Percentiles rank a stretch among this genome's conserved stretches.
Conservation (phyloP, 1,140 invertebrate species). For the Andricus grossulariae region DNA sequence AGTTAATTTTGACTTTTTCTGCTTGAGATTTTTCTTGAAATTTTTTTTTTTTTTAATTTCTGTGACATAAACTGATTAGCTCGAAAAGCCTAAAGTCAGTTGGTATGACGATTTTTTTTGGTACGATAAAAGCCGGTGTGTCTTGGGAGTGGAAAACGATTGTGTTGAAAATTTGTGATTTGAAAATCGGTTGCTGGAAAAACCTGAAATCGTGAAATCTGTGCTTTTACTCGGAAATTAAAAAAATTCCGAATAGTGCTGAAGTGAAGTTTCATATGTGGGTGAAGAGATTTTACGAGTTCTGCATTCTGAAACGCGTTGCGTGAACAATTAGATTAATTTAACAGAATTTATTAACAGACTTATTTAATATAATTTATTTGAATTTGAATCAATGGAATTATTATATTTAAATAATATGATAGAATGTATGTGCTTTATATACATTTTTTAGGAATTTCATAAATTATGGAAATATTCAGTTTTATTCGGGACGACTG, state of each 20-base stretch:
- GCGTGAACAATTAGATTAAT: neutral
- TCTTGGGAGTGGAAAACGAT: neutral
- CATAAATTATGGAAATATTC: too few species aligned
- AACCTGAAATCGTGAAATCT: neutral
- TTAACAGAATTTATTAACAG: too few species aligned
- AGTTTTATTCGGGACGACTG: too few species aligned
- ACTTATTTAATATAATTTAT: too few species aligned
- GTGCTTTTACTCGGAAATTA: neutral
- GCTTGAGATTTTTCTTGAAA: neutral
- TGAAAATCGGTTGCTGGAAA: neutral
- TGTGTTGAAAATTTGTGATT: slow-evolving; percentile 14
- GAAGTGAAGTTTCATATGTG: slow-evolving; percentile 2
- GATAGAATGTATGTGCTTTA: too few species aligned
- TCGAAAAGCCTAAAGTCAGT: neutral
- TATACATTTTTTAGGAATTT: too few species aligned
- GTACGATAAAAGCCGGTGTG: slow-evolving; percentile 10
- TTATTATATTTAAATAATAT: too few species aligned
- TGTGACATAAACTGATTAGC: slow-evolving; percentile 8
- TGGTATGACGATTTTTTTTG: neutral
- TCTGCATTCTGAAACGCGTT: slow-evolving; percentile 19
- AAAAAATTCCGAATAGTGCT: slow-evolving; percentile 16
- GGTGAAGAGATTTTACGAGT: neutral
- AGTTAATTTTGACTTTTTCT: neutral
- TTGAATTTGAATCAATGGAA: too few species aligned
- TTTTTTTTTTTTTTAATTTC: neutral